Evolutionary conservation across 2,797 vertebrate genomes (phyloP).

Genomic region (Parambassis ranga): DNA sequence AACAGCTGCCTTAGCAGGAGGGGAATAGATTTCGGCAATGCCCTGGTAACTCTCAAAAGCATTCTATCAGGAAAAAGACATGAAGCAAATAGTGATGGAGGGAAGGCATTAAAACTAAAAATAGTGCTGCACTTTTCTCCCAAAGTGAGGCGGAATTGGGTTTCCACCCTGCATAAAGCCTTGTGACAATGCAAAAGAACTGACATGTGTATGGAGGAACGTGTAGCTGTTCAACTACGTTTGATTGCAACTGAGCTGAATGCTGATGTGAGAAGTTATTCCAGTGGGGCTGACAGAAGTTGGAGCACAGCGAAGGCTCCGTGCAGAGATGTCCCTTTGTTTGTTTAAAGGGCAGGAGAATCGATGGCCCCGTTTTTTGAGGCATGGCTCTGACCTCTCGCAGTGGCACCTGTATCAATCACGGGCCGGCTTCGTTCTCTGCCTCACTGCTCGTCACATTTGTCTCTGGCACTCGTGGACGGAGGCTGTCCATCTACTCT

Average conservation of each 20-base stretch:
- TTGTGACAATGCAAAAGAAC: slow-evolving; percentile 18
- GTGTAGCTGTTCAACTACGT: background rate
- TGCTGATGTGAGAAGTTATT: slow-evolving; percentile 46
- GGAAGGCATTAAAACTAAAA: slow-evolving; percentile 52
- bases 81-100: slow-evolving; percentile 56
- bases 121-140: slow-evolving; percentile 21
- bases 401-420: slow-evolving; percentile 80
- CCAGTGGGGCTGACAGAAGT: slow-evolving; percentile 41
- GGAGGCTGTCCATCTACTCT: slow-evolving; percentile 58
- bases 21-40: slow-evolving; percentile 58
- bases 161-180: background rate
- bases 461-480: slow-evolving; percentile 55
- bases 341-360: slow-evolving; percentile 81
- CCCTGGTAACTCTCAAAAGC: slow-evolving; percentile 49
- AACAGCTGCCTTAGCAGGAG: slow-evolving; percentile 64
- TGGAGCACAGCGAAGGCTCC: slow-evolving; percentile 19
- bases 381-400: slow-evolving; percentile 79
- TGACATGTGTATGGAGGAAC: background rate
- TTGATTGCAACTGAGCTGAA: slow-evolving; percentile 15
- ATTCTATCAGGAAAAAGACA: slow-evolving; percentile 46
- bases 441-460: slow-evolving; percentile 71
- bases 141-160: slow-evolving; percentile 1
- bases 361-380: slow-evolving; percentile 78
- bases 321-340: slow-evolving; percentile 74
- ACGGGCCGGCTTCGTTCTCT: slow-evolving; percentile 51